A percentile compares a stretch with the other conserved stretches of the same genome.
These are phyloP conservation scores for Dryoscopus gambensis DNA, from an alignment of 2,113 vertebrate genomes.

Conservation along the genomic window DNA sequence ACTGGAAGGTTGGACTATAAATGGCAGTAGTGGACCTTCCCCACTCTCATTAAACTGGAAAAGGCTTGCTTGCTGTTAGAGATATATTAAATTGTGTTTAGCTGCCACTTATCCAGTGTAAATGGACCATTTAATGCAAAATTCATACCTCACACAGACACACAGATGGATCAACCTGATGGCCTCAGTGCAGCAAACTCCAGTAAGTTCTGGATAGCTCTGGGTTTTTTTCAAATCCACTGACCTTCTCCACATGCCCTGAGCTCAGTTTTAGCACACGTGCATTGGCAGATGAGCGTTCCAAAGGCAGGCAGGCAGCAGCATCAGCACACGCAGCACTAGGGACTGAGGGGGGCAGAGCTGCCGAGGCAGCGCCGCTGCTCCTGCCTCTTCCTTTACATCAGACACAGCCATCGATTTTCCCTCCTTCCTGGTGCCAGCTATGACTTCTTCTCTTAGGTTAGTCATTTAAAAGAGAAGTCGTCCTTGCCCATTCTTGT, in stretches of 20 bases:
- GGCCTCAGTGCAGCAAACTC: neutral
- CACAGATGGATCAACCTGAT: neutral
- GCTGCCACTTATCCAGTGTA: neutral
- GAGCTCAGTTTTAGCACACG: neutral
- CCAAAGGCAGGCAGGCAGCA: neutral
- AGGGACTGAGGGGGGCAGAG: neutral
- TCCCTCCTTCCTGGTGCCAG: neutral
- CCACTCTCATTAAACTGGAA: neutral
- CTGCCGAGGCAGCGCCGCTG: neutral
- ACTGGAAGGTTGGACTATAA: neutral
- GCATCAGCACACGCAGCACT: fast-evolving
- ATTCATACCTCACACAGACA: neutral
- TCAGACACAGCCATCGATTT: neutral
- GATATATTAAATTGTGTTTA: neutral
- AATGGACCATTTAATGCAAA: neutral
- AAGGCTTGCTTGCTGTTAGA: neutral
- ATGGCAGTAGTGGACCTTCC: neutral
- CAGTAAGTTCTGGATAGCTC: neutral
- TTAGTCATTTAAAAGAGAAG: neutral
- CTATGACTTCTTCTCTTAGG: neutral
- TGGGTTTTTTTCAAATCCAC: neutral
- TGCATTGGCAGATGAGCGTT: fast-evolving
- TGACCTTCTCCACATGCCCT: neutral
- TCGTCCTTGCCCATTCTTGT: neutral
- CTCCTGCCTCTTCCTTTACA: neutral